These are phyloP conservation scores for Chelonus formosanus DNA, from an alignment of 2,888 invertebrate genomes.

Conservation along the genomic window DNA sequence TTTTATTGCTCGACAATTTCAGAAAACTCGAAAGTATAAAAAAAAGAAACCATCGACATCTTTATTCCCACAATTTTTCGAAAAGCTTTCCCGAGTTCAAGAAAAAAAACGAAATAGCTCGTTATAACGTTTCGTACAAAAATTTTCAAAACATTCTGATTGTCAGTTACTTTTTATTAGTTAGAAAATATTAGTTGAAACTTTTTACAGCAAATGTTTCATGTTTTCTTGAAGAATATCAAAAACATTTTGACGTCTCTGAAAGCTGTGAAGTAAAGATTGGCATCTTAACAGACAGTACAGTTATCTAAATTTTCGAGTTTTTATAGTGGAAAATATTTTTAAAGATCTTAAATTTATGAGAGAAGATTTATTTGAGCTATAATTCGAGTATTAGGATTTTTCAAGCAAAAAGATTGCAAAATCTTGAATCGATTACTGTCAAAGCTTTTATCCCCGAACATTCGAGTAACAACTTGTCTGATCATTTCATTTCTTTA, in stretches of 20 bases:
- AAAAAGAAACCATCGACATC: not conserved
- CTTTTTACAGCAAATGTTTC: no score
- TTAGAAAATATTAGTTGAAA: no score
- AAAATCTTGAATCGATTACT: slow-evolving; percentile 6
- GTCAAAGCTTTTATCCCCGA: not conserved
- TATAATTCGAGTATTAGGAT: not conserved
- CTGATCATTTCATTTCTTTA: slow-evolving; percentile 17
- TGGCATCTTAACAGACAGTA: no score
- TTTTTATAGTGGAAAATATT: slow-evolving; percentile 1
- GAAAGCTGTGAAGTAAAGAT: no score
- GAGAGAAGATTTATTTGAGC: not conserved
- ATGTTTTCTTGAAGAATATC: no score
- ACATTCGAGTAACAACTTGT: not conserved
- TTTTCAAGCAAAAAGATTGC: not conserved
- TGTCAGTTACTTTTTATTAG: no score
- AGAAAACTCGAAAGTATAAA: slow-evolving; percentile 9
- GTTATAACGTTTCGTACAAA: no score
- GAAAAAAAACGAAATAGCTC: no score
- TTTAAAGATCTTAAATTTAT: not conserved
- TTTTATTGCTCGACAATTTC: slow-evolving; percentile 2
- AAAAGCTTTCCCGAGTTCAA: no score
- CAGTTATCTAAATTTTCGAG: no score
- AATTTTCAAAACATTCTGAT: no score
- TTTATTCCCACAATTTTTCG: not conserved
- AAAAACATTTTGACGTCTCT: not conserved